Evolutionary conservation across 2,113 vertebrate genomes (phyloP).

Genomic region (Raja brachyura): DNA sequence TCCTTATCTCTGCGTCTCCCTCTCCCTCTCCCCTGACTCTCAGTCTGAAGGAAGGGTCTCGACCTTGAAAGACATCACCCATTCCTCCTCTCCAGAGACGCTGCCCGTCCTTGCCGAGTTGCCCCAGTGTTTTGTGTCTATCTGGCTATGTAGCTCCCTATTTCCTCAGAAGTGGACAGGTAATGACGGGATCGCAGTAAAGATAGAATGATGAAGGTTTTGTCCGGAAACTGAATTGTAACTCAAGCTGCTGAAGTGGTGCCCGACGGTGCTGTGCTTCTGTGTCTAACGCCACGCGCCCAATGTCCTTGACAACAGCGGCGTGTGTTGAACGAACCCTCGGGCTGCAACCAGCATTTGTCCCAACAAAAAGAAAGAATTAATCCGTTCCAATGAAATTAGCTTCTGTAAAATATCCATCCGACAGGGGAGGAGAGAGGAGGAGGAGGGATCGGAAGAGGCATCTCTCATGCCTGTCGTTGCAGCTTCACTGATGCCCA

Average conservation of each 20-base stretch:
- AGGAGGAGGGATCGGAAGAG: too few species aligned
- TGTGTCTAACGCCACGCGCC: not conserved
- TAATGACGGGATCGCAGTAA: too few species aligned
- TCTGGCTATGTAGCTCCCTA: not conserved
- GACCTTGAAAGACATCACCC: too few species aligned
- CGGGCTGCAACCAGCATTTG: not conserved
- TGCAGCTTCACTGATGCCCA: not conserved
- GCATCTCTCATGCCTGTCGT: not conserved
- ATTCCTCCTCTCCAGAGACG: too few species aligned
- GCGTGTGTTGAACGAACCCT: not conserved
- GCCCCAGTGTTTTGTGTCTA: too few species aligned
- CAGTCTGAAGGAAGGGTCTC: too few species aligned
- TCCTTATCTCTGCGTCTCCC: too few species aligned
- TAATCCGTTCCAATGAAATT: slow-evolving; percentile 29
- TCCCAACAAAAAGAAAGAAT: not conserved
- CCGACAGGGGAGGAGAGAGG: not conserved
- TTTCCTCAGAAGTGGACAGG: not conserved
- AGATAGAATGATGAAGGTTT: not conserved
- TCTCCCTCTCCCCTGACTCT: too few species aligned
- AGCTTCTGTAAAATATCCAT: slow-evolving; percentile 23
- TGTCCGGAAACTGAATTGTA: not conserved
- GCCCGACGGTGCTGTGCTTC: not conserved
- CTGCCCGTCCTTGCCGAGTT: too few species aligned
- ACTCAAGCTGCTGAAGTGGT: not conserved
- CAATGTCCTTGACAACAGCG: not conserved